Percentiles rank a stretch among this genome's conserved stretches.
Conservation (phyloP, 2,797 vertebrate genomes). For the Anguilla obscura region DNA sequence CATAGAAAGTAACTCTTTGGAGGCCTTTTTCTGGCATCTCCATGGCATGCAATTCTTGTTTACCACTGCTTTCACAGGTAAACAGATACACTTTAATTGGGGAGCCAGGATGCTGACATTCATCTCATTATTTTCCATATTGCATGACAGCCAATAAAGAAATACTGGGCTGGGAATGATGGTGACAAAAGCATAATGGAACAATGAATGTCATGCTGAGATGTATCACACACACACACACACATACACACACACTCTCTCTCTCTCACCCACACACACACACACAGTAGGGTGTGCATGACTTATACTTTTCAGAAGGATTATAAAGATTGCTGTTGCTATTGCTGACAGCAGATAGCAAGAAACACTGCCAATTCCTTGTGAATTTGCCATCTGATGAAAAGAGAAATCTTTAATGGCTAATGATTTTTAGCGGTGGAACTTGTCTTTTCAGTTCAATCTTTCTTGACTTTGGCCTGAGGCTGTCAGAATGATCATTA, state of each 20-base stretch:
- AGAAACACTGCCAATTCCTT: neutral
- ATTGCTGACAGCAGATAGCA: neutral
- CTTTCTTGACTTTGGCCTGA: neutral
- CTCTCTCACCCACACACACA: neutral
- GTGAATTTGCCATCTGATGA: neutral
- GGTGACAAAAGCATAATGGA: neutral
- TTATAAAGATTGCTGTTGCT: neutral
- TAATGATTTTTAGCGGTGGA: neutral
- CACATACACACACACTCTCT: neutral
- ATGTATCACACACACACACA: conserved; percentile 1
- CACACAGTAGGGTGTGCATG: neutral
- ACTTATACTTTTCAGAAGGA: neutral
- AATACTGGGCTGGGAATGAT: neutral
- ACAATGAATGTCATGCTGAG: neutral
- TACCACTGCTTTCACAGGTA: neutral
- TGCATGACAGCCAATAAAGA: neutral
- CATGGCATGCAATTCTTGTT: neutral
- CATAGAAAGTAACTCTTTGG: neutral
- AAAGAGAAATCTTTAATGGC: neutral
- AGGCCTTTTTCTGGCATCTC: neutral
- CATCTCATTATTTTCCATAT: neutral
- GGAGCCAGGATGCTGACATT: neutral
- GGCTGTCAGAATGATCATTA: neutral
- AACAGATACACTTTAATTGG: conserved; percentile 5
- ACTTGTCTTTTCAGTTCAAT: neutral